These are phyloP conservation scores for Eulemur macaco DNA, from an alignment of 2,113 vertebrate species.

Conservation along the genomic window DNA sequence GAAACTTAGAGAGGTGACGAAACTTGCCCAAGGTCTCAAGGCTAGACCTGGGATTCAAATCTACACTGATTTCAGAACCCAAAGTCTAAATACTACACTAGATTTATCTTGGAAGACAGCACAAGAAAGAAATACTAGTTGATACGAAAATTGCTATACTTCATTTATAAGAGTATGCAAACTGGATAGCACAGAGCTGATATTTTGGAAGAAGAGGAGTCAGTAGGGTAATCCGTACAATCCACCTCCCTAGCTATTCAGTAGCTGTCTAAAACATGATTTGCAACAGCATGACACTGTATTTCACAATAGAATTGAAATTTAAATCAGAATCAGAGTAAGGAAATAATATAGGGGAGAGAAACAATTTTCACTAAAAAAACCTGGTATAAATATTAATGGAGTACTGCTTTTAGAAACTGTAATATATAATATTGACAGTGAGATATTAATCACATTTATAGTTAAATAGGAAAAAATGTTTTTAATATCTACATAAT, in stretches of 20 bases:
- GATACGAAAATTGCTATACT: neutral
- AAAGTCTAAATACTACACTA: neutral
- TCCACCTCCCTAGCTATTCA: neutral
- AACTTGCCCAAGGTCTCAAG: neutral
- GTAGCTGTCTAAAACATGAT: neutral
- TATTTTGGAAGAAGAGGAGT: neutral
- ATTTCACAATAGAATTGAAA: neutral
- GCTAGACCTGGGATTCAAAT: neutral
- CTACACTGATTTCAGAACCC: neutral
- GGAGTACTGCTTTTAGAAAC: neutral
- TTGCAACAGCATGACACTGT: neutral
- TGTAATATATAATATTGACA: neutral
- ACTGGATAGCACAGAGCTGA: neutral
- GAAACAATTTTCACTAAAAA: neutral
- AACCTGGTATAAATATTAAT: neutral
- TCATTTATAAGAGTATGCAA: neutral
- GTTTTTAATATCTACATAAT: neutral
- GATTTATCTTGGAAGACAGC: neutral
- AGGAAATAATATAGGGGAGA: neutral
- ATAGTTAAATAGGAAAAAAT: neutral
- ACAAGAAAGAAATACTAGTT: neutral
- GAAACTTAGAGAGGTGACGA: neutral
- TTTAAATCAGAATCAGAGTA: neutral
- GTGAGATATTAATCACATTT: constrained; percentile 1
- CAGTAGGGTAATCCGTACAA: neutral